phyloP scores from a whole-genome alignment of 2,113 vertebrate species.

The Capreolus pygargus region DNA sequence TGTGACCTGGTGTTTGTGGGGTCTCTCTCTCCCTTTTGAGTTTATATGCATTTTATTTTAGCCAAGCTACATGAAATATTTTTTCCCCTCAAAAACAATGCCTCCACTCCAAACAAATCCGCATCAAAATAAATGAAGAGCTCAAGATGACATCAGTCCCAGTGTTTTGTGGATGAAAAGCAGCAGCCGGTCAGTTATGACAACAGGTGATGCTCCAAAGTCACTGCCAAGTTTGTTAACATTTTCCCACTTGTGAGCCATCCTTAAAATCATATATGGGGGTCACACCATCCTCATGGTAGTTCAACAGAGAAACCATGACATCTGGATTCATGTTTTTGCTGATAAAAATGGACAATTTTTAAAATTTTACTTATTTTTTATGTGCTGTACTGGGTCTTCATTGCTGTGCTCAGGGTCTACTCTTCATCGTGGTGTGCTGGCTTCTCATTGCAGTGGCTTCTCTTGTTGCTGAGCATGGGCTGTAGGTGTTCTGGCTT shows the following conservation, averaged over 20 bases:
- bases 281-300: constrained; percentile 89
- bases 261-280: constrained; percentile 92
- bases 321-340: constrained; percentile 90
- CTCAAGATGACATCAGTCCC: constrained; percentile 85
- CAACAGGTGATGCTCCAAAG: constrained; percentile 75
- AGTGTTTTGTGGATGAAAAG: constrained; percentile 79
- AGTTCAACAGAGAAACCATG: constrained; percentile 90
- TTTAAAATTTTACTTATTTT: rapidly evolving
- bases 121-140: constrained; percentile 80
- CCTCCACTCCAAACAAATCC: constrained; percentile 84
- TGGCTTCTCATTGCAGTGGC: not conserved
- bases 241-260: constrained; percentile 92
- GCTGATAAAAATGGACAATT: constrained; percentile 86
- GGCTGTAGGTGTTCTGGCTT: not conserved
- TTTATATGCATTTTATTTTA: constrained; percentile 87
- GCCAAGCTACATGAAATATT: constrained; percentile 84
- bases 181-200: constrained; percentile 79
- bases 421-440: no score
- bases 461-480: not conserved
- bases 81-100: constrained; percentile 80
- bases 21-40: not conserved
- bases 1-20: not conserved
- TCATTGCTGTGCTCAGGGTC: not conserved
- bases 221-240: constrained; percentile 78
- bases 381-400: not conserved